Evolutionary conservation across 2,113 vertebrate genomes (phyloP).

Genomic region (Glaucidium brasilianum): DNA sequence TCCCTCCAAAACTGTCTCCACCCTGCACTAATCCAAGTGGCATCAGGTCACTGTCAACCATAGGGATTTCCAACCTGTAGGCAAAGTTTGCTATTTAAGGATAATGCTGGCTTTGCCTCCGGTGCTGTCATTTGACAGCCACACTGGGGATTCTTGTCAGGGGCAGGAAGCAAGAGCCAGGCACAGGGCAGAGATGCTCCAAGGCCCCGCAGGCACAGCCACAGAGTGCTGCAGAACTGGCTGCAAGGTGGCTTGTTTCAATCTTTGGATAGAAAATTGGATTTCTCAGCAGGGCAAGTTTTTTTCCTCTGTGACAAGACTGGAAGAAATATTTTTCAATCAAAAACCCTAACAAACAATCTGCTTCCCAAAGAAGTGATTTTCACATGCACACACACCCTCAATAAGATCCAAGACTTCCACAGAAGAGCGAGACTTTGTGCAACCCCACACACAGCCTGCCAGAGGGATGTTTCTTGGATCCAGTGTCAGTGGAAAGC

Average conservation of each 20-base stretch:
- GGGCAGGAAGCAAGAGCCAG: background rate
- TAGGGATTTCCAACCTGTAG: background rate
- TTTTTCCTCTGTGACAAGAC: background rate
- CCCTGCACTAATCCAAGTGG: background rate
- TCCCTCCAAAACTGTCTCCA: background rate
- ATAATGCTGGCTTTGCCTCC: background rate
- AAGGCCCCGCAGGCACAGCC: background rate
- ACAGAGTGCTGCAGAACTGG: background rate
- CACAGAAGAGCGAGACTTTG: background rate
- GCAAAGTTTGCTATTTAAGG: background rate
- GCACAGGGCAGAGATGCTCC: background rate
- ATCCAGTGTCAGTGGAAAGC: background rate
- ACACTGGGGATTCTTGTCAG: background rate
- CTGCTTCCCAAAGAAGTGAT: background rate
- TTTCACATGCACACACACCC: background rate
- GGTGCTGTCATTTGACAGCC: background rate
- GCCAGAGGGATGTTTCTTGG: background rate
- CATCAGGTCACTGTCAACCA: background rate
- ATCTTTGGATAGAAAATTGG: background rate
- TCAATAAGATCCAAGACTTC: background rate
- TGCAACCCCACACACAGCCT: background rate
- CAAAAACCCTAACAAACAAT: background rate
- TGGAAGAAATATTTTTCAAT: slow-evolving; percentile 9
- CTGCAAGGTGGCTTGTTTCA: background rate
- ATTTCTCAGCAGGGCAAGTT: slow-evolving; percentile 15